Conservation (phyloP, 2,797 vertebrate species). For the Botia kubotai region DNA sequence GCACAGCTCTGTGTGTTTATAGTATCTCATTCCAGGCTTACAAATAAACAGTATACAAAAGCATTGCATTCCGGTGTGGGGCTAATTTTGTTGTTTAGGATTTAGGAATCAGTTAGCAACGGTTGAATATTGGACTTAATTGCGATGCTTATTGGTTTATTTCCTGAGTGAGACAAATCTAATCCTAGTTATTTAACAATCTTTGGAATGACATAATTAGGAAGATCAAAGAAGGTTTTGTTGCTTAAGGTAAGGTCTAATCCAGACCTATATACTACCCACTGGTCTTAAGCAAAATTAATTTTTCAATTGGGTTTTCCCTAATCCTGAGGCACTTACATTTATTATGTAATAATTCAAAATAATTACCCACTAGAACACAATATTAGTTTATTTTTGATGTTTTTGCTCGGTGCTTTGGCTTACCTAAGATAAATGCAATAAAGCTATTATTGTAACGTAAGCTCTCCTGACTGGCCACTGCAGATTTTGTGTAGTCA, state of each 20-base stretch:
- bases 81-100: slow-evolving; percentile 19
- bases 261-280: slow-evolving; percentile 32
- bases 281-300: slow-evolving; percentile 27
- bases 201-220: slow-evolving; percentile 43
- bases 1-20: slow-evolving; percentile 42
- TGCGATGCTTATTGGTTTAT: slow-evolving; percentile 27
- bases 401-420: neutral
- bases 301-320: slow-evolving; percentile 17
- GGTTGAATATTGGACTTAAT: slow-evolving; percentile 3
- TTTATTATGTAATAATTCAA: slow-evolving; percentile 11
- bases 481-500: neutral
- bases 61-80: neutral
- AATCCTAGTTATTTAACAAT: slow-evolving; percentile 49
- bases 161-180: slow-evolving; percentile 27
- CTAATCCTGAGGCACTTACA: slow-evolving; percentile 27
- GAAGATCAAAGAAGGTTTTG: slow-evolving; percentile 51
- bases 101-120: slow-evolving; percentile 35
- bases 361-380: slow-evolving; percentile 10
- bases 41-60: slow-evolving; percentile 37
- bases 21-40: slow-evolving; percentile 26
- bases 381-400: slow-evolving; percentile 19
- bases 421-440: neutral
- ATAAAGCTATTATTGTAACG: neutral
- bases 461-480: neutral
- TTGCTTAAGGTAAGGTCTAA: slow-evolving; percentile 24